A percentile compares a stretch with the other conserved stretches of the same genome.
These are phyloP conservation scores for Heterodera schachtii DNA, from an alignment of 1,140 invertebrate genomes.

Conservation along the genomic window DNA sequence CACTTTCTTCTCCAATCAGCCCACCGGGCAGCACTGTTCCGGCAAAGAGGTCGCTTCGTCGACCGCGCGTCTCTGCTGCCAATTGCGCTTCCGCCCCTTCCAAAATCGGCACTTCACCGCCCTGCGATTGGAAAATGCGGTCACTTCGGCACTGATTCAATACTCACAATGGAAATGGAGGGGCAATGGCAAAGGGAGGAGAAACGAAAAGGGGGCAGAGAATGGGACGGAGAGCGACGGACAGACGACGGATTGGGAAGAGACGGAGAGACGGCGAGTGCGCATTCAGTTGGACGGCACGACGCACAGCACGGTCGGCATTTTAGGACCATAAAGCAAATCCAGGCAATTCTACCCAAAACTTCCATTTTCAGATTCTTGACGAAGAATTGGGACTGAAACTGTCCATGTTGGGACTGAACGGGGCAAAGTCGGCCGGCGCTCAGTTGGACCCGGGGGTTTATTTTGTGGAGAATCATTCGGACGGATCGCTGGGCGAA, in stretches of 20 bases:
- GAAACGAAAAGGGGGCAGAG: background rate
- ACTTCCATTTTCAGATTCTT: constrained; percentile 18
- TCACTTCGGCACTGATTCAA: constrained; percentile 28
- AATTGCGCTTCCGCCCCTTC: constrained; percentile 29
- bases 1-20: constrained; percentile 42
- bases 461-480: constrained; percentile 49
- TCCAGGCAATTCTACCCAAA: no score
- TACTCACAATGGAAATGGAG: constrained; percentile 34
- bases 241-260: constrained; percentile 9
- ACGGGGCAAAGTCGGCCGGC: constrained; percentile 17
- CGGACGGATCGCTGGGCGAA: constrained; percentile 37
- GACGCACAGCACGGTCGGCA: constrained; percentile 31
- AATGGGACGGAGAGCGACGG: constrained; percentile 12
- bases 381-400: constrained; percentile 29
- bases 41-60: constrained; percentile 10
- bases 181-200: background rate
- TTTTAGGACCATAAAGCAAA: background rate
- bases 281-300: constrained; percentile 36
- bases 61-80: constrained; percentile 29
- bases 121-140: constrained; percentile 23
- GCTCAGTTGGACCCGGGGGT: constrained; percentile 46
- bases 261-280: constrained; percentile 31
- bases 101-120: constrained; percentile 34
- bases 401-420: constrained; percentile 32
- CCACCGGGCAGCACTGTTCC: constrained; percentile 30